phyloP scores from a whole-genome alignment of 2,797 vertebrate species.

The Odontamblyopus lacepedii region DNA sequence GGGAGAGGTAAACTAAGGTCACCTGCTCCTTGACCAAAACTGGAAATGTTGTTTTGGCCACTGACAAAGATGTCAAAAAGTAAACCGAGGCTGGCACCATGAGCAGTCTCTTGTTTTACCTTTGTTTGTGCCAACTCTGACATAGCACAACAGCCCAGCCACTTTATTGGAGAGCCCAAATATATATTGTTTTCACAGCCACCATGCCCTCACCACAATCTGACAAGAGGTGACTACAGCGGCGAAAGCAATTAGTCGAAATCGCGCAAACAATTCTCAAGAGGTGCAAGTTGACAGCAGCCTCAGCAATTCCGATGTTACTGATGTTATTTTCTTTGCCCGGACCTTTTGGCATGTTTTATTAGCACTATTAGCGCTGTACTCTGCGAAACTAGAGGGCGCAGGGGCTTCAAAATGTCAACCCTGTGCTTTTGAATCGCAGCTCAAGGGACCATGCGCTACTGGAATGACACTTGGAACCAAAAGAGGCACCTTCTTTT shows the following conservation, averaged over 20 bases:
- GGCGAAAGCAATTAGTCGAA: slow-evolving; percentile 42
- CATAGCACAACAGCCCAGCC: slow-evolving; percentile 1
- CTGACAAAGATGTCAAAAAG: neutral
- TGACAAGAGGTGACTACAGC: slow-evolving; percentile 32
- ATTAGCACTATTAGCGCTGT: slow-evolving; percentile 43
- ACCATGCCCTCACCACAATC: slow-evolving; percentile 6
- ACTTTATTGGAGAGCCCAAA: slow-evolving; percentile 8
- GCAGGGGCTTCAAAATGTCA: slow-evolving; percentile 39
- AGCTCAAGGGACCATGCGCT: slow-evolving; percentile 28
- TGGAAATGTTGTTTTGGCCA: neutral
- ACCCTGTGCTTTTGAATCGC: slow-evolving; percentile 36
- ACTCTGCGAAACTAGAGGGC: slow-evolving; percentile 30
- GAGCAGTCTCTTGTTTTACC: neutral
- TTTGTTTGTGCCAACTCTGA: slow-evolving; percentile 2
- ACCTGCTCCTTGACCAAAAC: neutral
- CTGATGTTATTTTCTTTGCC: slow-evolving; percentile 27
- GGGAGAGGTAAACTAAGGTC: neutral
- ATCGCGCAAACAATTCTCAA: slow-evolving; percentile 29
- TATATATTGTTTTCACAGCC: slow-evolving; percentile 20
- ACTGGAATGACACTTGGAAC: slow-evolving; percentile 45
- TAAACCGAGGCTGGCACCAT: neutral
- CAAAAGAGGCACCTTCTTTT: slow-evolving; percentile 35
- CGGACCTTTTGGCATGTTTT: slow-evolving; percentile 33
- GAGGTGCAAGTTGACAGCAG: slow-evolving; percentile 44
- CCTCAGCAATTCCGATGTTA: slow-evolving; percentile 35